Percentiles rank a stretch among this genome's conserved stretches.
phyloP scores from a whole-genome alignment of 2,113 vertebrate species.

The Lepus europaeus region DNA sequence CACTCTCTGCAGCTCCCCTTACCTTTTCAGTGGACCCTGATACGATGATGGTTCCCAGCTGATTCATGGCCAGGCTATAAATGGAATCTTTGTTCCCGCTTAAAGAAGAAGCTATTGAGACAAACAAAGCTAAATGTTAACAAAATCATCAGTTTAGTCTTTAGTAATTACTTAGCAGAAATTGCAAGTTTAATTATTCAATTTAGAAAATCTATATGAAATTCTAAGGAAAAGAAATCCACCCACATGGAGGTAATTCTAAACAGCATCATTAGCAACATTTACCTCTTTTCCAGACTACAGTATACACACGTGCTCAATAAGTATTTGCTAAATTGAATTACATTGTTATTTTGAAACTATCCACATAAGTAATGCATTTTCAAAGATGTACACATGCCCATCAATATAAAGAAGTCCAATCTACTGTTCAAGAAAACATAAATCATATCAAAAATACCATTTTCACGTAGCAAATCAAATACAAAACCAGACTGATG shows the following conservation, averaged over 20 bases:
- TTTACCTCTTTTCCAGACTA: constrained; percentile 16
- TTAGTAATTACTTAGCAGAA: constrained; percentile 57
- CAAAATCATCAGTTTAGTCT: constrained; percentile 51
- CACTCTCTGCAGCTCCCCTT: constrained; percentile 56
- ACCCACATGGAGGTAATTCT: constrained; percentile 31
- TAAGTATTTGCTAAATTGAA: constrained; percentile 42
- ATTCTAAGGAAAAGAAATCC: constrained; percentile 38
- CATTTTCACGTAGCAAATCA: constrained; percentile 18
- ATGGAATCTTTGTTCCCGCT: constrained; percentile 99
- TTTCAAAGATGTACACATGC: constrained; percentile 1
- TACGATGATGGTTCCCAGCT: constrained; percentile 99
- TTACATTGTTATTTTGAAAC: neutral
- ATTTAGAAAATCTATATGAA: constrained; percentile 55
- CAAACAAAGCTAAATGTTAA: constrained; percentile 70
- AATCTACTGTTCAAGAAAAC: constrained; percentile 35
- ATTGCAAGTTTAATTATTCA: neutral
- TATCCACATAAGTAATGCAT: neutral
- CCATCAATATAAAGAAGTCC: constrained; percentile 11
- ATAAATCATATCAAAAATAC: constrained; percentile 25
- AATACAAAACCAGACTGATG: constrained; percentile 3
- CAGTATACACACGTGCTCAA: neutral
- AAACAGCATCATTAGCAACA: neutral
- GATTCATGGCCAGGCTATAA: constrained; percentile 99
- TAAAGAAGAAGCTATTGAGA: constrained; percentile 94
- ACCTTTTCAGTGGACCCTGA: constrained; percentile 99